Percentiles rank a stretch among this genome's conserved stretches.
phyloP scores from a whole-genome alignment of 2,797 vertebrate species.

The Takifugu rubripes region DNA sequence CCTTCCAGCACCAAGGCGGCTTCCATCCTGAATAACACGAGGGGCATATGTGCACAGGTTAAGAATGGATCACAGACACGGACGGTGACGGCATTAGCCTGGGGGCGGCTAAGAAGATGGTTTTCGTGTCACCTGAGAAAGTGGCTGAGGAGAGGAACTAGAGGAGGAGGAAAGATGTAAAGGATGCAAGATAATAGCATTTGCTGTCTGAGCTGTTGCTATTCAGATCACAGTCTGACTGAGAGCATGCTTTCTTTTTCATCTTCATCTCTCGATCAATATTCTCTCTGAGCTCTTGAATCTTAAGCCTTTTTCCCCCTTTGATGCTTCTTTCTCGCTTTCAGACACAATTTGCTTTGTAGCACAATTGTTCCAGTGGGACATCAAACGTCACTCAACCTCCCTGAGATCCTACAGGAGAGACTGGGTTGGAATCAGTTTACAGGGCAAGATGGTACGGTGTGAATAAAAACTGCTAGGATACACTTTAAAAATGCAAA shows the following conservation, averaged over 20 bases:
- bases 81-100: conserved; percentile 43
- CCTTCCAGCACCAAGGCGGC: background rate
- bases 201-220: background rate
- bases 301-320: too few species aligned
- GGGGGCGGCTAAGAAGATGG: conserved; percentile 24
- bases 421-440: too few species aligned
- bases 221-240: conserved; percentile 1
- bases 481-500: too few species aligned
- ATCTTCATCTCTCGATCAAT: too few species aligned
- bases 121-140: conserved; percentile 29
- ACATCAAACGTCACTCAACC: too few species aligned
- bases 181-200: background rate
- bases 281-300: too few species aligned
- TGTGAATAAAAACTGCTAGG: too few species aligned
- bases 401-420: too few species aligned
- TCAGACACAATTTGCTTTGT: too few species aligned
- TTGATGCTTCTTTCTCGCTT: too few species aligned
- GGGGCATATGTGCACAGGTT: conserved; percentile 13
- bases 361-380: too few species aligned
- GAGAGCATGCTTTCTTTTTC: background rate
- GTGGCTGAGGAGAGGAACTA: conserved; percentile 1
- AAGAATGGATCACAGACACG: conserved; percentile 40
- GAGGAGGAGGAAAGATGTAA: background rate
- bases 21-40: conserved; percentile 1
- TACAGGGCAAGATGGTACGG: too few species aligned